Percentiles rank a stretch among this genome's conserved stretches.
phyloP scores from a whole-genome alignment of 2,888 invertebrate species.

The Agrochola circellaris region DNA sequence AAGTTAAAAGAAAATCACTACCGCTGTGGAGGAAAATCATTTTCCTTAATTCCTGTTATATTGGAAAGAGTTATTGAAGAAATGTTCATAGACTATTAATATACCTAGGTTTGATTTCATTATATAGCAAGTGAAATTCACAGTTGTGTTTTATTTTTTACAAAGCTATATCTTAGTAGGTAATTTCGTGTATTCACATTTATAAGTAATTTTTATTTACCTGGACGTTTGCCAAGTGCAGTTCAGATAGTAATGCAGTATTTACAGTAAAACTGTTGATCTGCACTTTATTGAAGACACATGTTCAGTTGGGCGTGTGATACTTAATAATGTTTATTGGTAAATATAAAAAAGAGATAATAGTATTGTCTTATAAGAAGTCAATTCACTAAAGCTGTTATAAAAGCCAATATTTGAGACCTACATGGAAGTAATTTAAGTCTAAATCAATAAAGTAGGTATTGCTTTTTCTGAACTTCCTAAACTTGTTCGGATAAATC shows the following conservation, averaged over 20 bases:
- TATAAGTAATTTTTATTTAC: not conserved
- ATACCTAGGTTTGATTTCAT: not conserved
- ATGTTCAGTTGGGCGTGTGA: not conserved
- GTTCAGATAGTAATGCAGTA: not conserved
- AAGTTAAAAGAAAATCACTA: slow-evolving; percentile 34
- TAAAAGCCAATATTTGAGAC: slow-evolving; percentile 25
- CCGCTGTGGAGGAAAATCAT: slow-evolving; percentile 20
- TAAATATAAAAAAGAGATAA: not conserved
- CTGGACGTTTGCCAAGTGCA: not conserved
- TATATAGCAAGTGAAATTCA: not conserved
- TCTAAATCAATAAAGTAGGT: slow-evolving; percentile 32
- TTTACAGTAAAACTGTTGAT: not conserved
- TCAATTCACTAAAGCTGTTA: slow-evolving; percentile 5
- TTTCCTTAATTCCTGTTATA: slow-evolving; percentile 5
- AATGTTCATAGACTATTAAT: not conserved
- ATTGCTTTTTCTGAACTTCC: slow-evolving; percentile 38
- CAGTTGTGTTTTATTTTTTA: not conserved
- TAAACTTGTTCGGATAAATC: slow-evolving; percentile 51
- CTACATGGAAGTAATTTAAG: slow-evolving; percentile 30
- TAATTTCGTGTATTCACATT: not conserved
- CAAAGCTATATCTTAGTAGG: not conserved
- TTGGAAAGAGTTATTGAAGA: slow-evolving; percentile 8
- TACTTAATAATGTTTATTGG: not conserved
- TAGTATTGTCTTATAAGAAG: not conserved
- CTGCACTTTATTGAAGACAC: not conserved